Conservation (phyloP, 2,113 vertebrate genomes). For the Litocranius walleri region DNA sequence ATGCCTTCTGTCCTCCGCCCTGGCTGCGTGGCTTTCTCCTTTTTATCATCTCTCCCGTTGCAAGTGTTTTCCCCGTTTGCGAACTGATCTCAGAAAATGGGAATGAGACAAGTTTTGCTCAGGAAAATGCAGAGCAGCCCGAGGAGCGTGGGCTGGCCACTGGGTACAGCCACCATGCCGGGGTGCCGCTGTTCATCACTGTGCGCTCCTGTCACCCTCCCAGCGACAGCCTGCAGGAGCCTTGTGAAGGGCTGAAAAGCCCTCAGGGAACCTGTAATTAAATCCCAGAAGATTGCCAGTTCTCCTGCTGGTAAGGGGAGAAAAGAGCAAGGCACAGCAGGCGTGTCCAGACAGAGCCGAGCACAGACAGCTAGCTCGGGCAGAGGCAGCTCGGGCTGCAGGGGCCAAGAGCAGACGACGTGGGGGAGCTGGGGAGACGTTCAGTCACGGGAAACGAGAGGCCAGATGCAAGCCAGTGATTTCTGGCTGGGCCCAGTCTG, state of each 20-base stretch:
- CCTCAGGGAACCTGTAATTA: conserved; percentile 73
- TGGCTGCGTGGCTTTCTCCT: background rate
- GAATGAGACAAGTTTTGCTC: conserved; percentile 62
- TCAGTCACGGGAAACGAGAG: background rate
- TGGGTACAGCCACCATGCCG: conserved; percentile 23
- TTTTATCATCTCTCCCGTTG: conserved; percentile 15
- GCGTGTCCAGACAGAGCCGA: conserved; percentile 61
- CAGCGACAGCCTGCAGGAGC: conserved; percentile 51
- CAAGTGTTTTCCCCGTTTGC: background rate
- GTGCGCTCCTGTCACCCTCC: conserved; percentile 49
- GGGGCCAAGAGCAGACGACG: background rate
- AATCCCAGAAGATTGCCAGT: conserved; percentile 72
- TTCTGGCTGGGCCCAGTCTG: background rate
- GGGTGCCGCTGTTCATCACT: conserved; percentile 25
- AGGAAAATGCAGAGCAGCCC: conserved; percentile 48
- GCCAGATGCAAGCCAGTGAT: background rate
- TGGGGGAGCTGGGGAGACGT: background rate
- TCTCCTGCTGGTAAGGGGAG: conserved; percentile 30
- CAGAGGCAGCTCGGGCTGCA: background rate
- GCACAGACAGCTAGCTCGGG: background rate
- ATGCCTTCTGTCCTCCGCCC: background rate
- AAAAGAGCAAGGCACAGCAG: conserved; percentile 57
- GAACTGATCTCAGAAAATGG: conserved; percentile 63
- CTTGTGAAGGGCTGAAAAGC: conserved; percentile 67
- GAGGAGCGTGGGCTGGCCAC: conserved; percentile 49